Base-by-base conservation (phyloP, 2,797 vertebrate species). In the Etheostoma perlongum region DNA sequence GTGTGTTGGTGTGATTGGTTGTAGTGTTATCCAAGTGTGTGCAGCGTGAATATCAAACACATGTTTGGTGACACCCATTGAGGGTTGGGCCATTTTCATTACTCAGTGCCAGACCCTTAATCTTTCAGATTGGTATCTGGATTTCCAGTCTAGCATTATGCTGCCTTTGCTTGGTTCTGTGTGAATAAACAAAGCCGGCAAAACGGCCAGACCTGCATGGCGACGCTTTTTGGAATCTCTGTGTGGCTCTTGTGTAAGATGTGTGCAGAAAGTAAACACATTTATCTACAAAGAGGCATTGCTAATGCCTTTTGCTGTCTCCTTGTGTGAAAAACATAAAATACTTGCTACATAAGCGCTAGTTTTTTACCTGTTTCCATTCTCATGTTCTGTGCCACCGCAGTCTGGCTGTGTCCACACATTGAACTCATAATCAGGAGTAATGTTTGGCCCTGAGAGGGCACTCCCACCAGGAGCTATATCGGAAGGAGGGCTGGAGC, bases 321-420 rank as follows among this genome's bases (percentile, higher is more conserved):
- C 42, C 6, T 49, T 11, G 21, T 25, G 53, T 33, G 13, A 54
- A 11, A 12, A 59, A 42, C 3, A 27, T 10, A 55, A 42, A 46
- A 59, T 42, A 49, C 11, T 58, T 36, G 7, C 12, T 21, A 54
- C 33, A 71, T 19, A 54, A 66, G 3, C 2, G 12, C 13, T 42
- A 2, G 1, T 52, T 47, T 61, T 5, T 65, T 72, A 97, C 97
- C 97, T 96, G 95, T 99, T 99, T 73, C 97, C 96, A 40, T 99
- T 99, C 88, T 99, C 98, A 25, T 96, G 96, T 87, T 98, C 96
- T 0, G 98, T 98, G 16, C 96, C 96, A 0, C 96, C 96, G 27
- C 98, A 99, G 94, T 99, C 98, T 0, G 97, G 97, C 85, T 94
- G 96, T 3, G 97, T 98, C 98, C 98, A 99, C 52, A 98, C 94